Percentiles rank a stretch among this genome's conserved stretches.
These are phyloP conservation scores for Elaphurus davidianus DNA, from an alignment of 2,113 vertebrate genomes.

Conservation along the genomic window DNA sequence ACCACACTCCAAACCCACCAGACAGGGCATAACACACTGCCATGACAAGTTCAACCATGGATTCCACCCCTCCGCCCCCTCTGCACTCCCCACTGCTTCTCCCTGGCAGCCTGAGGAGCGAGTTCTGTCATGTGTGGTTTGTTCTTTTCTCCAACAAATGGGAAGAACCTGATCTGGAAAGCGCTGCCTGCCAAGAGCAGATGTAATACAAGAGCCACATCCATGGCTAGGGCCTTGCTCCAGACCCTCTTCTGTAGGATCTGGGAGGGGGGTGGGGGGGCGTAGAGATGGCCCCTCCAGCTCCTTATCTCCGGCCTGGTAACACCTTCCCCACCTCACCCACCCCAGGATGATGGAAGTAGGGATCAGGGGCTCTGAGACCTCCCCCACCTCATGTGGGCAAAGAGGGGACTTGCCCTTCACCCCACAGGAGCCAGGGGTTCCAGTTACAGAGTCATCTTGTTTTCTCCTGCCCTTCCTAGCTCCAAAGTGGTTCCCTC, in stretches of 20 bases:
- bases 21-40: fast-evolving
- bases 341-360: background rate
- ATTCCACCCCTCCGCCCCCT: background rate
- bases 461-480: background rate
- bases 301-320: background rate
- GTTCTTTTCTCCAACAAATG: background rate
- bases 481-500: background rate
- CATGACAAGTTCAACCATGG: background rate
- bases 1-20: background rate
- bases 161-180: background rate
- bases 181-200: background rate
- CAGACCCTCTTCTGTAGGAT: background rate
- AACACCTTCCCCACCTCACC: too few species aligned
- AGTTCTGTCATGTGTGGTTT: fast-evolving
- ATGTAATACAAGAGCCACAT: fast-evolving
- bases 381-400: background rate
- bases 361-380: background rate
- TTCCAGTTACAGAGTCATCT: background rate
- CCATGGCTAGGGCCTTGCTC: fast-evolving
- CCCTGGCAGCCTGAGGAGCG: too few species aligned
- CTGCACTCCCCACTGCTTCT: background rate
- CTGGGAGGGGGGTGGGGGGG: background rate
- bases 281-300: fast-evolving
- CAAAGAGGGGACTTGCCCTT: background rate
- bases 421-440: background rate